Percentiles rank a stretch among this genome's conserved stretches.
Conservation (phyloP, 2,797 vertebrate species). For the Thripadectes ignobilis region DNA sequence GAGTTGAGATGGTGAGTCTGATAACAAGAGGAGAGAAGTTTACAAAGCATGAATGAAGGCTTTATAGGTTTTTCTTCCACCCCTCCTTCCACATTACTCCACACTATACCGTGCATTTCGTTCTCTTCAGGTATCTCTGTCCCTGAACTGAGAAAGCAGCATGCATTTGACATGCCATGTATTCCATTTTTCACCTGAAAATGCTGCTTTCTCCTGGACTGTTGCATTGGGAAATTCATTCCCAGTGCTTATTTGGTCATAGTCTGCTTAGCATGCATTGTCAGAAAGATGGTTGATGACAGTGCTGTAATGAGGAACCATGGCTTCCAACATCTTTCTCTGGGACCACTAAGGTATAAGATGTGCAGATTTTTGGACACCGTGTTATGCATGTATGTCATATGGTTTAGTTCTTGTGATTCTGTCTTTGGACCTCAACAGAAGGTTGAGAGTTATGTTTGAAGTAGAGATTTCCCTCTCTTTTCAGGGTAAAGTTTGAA, state of each 20-base stretch:
- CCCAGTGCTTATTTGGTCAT: neutral
- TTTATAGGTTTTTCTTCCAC: conserved; percentile 14
- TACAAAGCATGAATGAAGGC: conserved; percentile 1
- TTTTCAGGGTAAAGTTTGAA: neutral
- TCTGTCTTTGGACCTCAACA: neutral
- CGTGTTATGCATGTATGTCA: accelerated
- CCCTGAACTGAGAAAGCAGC: neutral
- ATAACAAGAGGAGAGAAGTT: neutral
- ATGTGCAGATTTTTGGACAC: neutral
- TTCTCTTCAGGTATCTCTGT: neutral
- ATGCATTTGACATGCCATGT: neutral
- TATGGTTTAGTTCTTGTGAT: neutral
- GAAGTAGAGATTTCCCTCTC: neutral
- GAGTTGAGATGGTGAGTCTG: conserved; percentile 1
- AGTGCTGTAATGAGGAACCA: neutral
- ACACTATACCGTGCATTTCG: neutral
- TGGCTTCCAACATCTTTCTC: neutral
- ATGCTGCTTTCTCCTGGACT: neutral
- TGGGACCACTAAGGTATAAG: neutral
- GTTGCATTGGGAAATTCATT: neutral
- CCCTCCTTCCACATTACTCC: neutral
- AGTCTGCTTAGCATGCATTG: neutral
- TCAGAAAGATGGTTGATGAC: neutral
- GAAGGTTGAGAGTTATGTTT: neutral
- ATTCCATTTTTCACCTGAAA: neutral